A percentile compares a stretch with the other conserved stretches of the same genome.
These are phyloP conservation scores for Aphelinus certus DNA, from an alignment of 1,140 invertebrate genomes.

Conservation along the genomic window DNA sequence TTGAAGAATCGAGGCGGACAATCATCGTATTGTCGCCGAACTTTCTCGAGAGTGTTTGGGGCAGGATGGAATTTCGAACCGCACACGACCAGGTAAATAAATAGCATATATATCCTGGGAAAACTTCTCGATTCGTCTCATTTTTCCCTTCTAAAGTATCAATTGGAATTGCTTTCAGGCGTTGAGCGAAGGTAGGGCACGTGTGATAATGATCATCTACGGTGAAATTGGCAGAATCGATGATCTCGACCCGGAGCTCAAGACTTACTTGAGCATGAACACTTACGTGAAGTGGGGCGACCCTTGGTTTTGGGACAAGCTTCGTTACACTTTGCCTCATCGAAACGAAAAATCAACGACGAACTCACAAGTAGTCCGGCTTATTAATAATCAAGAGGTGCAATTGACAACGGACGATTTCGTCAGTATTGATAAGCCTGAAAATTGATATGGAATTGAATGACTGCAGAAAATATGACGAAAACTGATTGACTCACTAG, in stretches of 20 bases:
- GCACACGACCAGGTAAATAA: conserved; percentile 72
- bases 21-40: conserved; percentile 84
- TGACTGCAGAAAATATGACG: no score
- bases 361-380: no score
- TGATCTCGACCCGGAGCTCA: conserved; percentile 74
- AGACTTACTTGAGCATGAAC: conserved; percentile 78
- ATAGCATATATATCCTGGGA: no score
- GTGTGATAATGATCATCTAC: conserved; percentile 78
- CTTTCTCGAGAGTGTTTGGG: conserved; percentile 87
- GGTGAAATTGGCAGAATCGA: conserved; percentile 72
- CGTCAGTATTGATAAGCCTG: no score
- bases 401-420: no score
- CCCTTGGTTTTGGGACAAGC: conserved; percentile 70
- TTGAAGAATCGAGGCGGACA: conserved; percentile 81
- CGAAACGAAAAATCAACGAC: no score
- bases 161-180: conserved; percentile 58
- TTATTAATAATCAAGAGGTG: no score
- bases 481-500: no score
- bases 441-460: no score
- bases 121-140: no score
- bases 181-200: conserved; percentile 71
- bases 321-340: conserved; percentile 22
- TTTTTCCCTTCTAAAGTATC: no score
- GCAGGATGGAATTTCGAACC: conserved; percentile 82
- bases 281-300: conserved; percentile 84